phyloP scores from a whole-genome alignment of 2,797 vertebrate genomes.

The Tympanoctomys barrerae region DNA sequence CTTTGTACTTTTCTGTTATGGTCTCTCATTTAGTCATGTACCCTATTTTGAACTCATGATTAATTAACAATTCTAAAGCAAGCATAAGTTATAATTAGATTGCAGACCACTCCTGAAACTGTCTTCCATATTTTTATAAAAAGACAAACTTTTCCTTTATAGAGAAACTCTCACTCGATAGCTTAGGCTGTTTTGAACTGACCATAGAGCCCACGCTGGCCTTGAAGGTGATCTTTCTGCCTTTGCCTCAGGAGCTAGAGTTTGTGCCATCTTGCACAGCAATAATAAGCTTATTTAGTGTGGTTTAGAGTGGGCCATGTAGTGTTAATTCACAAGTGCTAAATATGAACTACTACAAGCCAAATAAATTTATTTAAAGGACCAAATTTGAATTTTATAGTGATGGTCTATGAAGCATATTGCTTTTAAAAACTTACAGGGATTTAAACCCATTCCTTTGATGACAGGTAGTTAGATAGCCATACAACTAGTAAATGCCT shows the following conservation, averaged over 20 bases:
- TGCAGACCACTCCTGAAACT: not conserved
- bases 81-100: not conserved
- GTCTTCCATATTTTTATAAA: not conserved
- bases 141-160: not conserved
- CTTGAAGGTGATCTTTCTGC: not conserved
- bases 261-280: not conserved
- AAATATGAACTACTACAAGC: not conserved
- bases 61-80: not conserved
- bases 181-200: not conserved
- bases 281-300: not conserved
- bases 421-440: not conserved
- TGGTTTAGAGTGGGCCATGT: not conserved
- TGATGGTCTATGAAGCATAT: not conserved
- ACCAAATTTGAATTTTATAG: not conserved
- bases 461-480: not conserved
- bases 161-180: not conserved
- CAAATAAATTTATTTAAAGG: slow-evolving; percentile 1
- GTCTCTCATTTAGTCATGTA: not conserved
- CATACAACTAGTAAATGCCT: not conserved
- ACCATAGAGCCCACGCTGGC: not conserved
- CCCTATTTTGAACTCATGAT: not conserved
- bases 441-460: not conserved
- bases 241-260: not conserved
- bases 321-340: not conserved
- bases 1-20: not conserved